Base-by-base conservation (phyloP, 2,797 vertebrate genomes). In the Thripadectes ignobilis region DNA sequence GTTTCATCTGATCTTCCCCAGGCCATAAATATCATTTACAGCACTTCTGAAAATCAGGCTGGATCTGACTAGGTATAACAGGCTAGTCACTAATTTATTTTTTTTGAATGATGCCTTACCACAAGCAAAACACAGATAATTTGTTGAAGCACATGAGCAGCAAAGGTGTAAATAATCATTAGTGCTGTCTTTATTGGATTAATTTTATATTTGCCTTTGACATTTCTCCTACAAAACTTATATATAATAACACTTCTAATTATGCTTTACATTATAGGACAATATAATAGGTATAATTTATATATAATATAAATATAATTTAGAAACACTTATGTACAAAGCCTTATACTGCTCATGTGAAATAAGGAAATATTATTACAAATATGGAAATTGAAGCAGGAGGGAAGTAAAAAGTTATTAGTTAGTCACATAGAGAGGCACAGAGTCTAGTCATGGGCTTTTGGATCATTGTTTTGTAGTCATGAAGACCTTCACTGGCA, bases 41-140 rank as follows among this genome's bases (percentile, higher is more conserved):
- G 32, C 63, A 55, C 84, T 79, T 79, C 67, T 92, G 77, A 94
- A 91, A 95, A 83, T 68, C 58, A 85, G 82, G 55, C 88, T 94
- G 73, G 65, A 84, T 79, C 52, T 88, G 66, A 66, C 39, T 89
- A 45, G 74, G 59, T 91, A 15, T 67, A 94, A 67, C 57, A 89
- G 61, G 61, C 57, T 89, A 58, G 80, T 89, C 32, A 22, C 22
- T 86, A 16, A n/a, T 67, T 85, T 45, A 12, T 55, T 51, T 46
- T 63, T 63, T 52, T 24, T 41, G 41, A 20, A 71, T 39, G 57
- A 52, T 78, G 34, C 7, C 38, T 88, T 89, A 55, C 2, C 2
- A 51, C 34, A 62, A 5, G 62, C 30, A 65, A 79, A 88, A 24
- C 55, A 21, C 30, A 82, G 49, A 67, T 82, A 10, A 80, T 59